A percentile compares a stretch with the other conserved stretches of the same genome.
Evolutionary conservation across 2,797 vertebrate species (phyloP).

Genomic region (Phataginus tetradactyla): DNA sequence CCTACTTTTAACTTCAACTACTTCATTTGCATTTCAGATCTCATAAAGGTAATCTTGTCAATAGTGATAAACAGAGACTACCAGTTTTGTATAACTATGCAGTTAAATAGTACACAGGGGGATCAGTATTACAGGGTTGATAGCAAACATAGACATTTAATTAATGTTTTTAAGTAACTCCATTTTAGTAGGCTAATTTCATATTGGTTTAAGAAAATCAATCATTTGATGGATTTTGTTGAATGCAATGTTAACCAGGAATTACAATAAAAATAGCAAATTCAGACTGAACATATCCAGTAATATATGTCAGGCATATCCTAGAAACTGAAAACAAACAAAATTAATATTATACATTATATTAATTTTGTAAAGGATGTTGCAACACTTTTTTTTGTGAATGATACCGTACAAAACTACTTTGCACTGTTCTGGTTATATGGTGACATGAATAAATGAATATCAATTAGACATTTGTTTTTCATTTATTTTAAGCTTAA

Average conservation of each 20-base stretch:
- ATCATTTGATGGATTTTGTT: conserved; percentile 61
- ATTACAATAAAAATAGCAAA: conserved; percentile 72
- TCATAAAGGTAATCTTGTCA: conserved; percentile 50
- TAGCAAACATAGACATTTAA: conserved; percentile 56
- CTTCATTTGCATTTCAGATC: neutral
- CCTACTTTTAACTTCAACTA: neutral
- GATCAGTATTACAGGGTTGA: neutral
- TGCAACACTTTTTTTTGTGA: conserved; percentile 64
- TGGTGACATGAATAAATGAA: conserved; percentile 77
- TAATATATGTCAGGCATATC: conserved; percentile 69
- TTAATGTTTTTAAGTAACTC: conserved; percentile 64
- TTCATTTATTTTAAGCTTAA: conserved; percentile 75
- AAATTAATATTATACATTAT: conserved; percentile 77
- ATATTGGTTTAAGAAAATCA: conserved; percentile 63
- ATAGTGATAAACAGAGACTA: conserved; percentile 28
- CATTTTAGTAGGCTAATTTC: conserved; percentile 62
- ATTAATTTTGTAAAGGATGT: conserved; percentile 74
- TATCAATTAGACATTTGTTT: conserved; percentile 77
- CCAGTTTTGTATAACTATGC: neutral
- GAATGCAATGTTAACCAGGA: conserved; percentile 27
- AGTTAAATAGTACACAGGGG: neutral
- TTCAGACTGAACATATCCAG: conserved; percentile 10
- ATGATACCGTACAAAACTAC: conserved; percentile 61
- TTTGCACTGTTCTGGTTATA: conserved; percentile 62
- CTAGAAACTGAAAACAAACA: conserved; percentile 76